Evolutionary conservation across 2,797 vertebrate species (phyloP).

Genomic region (Ptychobarbus kaznakovi): DNA sequence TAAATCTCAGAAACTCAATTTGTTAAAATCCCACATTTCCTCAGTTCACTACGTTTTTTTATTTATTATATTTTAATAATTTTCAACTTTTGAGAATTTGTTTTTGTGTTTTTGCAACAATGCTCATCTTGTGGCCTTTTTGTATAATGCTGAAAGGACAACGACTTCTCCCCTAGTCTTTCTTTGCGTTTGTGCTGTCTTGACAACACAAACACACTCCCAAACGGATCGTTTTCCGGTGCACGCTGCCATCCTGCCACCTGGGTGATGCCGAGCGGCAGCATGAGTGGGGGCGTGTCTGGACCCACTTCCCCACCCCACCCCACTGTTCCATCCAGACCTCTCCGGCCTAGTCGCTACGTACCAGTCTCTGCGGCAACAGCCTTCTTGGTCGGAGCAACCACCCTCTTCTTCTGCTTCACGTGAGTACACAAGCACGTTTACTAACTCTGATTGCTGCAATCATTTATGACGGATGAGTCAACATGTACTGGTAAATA

Average conservation of each 20-base stretch:
- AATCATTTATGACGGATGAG: conserved; percentile 13
- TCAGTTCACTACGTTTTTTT: not conserved
- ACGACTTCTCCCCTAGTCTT: conserved; percentile 31
- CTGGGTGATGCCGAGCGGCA: conserved; percentile 78
- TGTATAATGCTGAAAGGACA: conserved; percentile 36
- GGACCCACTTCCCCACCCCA: conserved; percentile 79
- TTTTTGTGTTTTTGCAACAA: conserved; percentile 23
- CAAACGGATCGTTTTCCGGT: conserved; percentile 51
- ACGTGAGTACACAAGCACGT: conserved; percentile 86
- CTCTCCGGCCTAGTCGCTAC: conserved; percentile 93
- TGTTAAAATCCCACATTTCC: not conserved
- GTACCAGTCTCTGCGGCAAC: conserved; percentile 94
- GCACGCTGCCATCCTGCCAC: conserved; percentile 34
- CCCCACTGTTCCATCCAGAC: conserved; percentile 74
- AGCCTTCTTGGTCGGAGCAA: conserved; percentile 96
- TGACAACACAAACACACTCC: conserved; percentile 11
- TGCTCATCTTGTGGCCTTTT: conserved; percentile 60
- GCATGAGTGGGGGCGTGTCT: conserved; percentile 77
- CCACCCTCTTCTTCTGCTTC: conserved; percentile 97
- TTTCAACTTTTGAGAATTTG: conserved; percentile 19
- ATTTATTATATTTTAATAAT: not conserved
- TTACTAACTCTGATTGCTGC: not conserved
- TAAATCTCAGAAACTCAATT: not conserved
- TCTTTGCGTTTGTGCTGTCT: conserved; percentile 19
- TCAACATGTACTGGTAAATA: not conserved